Conservation (phyloP, 2,113 vertebrate genomes). For the Raja brachyura region DNA sequence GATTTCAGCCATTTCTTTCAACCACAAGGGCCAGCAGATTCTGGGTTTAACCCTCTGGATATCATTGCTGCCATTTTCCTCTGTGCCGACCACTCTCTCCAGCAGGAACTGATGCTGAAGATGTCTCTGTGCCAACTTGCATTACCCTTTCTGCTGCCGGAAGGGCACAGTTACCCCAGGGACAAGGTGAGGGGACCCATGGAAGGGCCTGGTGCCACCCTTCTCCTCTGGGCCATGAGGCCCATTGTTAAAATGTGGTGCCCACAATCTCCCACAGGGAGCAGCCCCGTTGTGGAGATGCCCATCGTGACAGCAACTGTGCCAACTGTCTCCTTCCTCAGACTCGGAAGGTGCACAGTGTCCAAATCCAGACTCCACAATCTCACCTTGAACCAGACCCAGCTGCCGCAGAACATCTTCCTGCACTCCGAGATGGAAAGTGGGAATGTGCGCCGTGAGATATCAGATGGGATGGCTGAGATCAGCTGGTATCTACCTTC, state of each 20-base stretch:
- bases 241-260: slow-evolving; percentile 50
- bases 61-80: slow-evolving; percentile 59
- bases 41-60: slow-evolving; percentile 47
- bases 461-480: too few relatives aligned
- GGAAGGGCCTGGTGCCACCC: slow-evolving; percentile 44
- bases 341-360: slow-evolving; percentile 55
- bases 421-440: too few relatives aligned
- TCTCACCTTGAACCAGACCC: slow-evolving; percentile 53
- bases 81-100: slow-evolving; percentile 61
- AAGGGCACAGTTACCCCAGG: slow-evolving; percentile 44
- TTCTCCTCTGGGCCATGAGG: slow-evolving; percentile 61
- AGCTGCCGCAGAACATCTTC: slow-evolving; percentile 46
- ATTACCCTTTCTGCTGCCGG: slow-evolving; percentile 66
- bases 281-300: slow-evolving; percentile 40
- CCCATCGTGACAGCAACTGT: slow-evolving; percentile 52
- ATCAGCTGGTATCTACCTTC: too few relatives aligned
- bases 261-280: slow-evolving; percentile 38
- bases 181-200: background rate
- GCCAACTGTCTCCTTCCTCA: slow-evolving; percentile 65
- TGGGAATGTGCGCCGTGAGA: too few relatives aligned
- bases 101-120: slow-evolving; percentile 53
- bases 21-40: too few relatives aligned
- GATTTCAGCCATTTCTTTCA: background rate
- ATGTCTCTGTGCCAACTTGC: slow-evolving; percentile 68
- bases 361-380: slow-evolving; percentile 69